Base-by-base conservation (phyloP, 1,140 invertebrate species). In the Ruditapes philippinarum region DNA sequence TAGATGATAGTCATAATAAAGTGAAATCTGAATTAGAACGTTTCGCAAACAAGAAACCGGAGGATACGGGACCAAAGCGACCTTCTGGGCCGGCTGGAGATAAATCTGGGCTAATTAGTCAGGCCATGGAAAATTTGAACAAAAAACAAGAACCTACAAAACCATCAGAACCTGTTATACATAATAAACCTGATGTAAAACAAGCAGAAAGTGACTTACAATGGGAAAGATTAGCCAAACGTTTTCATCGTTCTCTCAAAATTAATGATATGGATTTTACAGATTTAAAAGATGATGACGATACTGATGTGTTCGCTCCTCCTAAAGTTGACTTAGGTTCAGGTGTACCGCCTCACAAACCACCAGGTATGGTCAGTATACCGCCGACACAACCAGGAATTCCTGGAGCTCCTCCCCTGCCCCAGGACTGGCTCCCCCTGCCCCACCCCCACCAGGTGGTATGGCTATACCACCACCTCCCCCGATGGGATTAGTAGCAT, bases 221-320 rank as follows among this genome's bases (percentile, higher is more conserved):
- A 92, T 99, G 99, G 99, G 98, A 99, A 93, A 98, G 98, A 92
- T 95, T 99, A 82, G 97, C 98, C 33, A 97, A 97, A 42, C 97
- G 97, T 89, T 96, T 99, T 81, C 97, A 98, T 84, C 96, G 99
- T 90, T 97, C 98, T 0, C 96, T 99, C 65, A 97, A 97, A 91
- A 97, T 99, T 17, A 99, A 99, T 95, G 99, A 99, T 95, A 96
- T 99, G 80, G 99, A 99, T 95, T 99, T 99, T 94, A 99, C 98
- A 0, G 99, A 99, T 96, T 96, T 99, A 42, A 95, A 94, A 40
- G 97, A 97, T 85, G 97, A 97, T 33, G 96, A 96, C 57, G 96
- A 97, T 82, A 92, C 93, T 40, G 95, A 96, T 91, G 92, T 95
- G 70, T 93, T 95, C 65, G 92, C 92, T 25, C 90, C 93, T 31